phyloP scores from a whole-genome alignment of 2,888 invertebrate species.

The Cantharis flavilabris region DNA sequence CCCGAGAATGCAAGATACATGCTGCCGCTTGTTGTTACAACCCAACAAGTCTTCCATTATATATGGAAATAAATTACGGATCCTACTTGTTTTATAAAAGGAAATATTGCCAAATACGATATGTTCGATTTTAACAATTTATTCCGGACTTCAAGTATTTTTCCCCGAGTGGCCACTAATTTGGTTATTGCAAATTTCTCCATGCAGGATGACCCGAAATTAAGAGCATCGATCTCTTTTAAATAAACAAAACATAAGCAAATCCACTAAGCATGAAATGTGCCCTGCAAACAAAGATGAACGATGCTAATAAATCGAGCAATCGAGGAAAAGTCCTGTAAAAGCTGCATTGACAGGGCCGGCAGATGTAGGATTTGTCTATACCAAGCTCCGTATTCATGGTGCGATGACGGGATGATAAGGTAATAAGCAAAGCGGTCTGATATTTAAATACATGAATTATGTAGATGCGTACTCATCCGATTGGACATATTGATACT shows the following conservation, averaged over 20 bases:
- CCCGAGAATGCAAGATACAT: slow-evolving; percentile 53
- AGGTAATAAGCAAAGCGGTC: slow-evolving; percentile 54
- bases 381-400: slow-evolving; percentile 21
- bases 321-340: slow-evolving; percentile 35
- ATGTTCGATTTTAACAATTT: not conserved
- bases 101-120: slow-evolving; percentile 12
- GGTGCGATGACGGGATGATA: slow-evolving; percentile 52
- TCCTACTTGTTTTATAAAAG: slow-evolving; percentile 21
- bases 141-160: not conserved
- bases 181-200: not conserved
- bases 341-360: slow-evolving; percentile 33
- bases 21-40: slow-evolving; percentile 52
- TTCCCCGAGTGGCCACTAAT: not conserved
- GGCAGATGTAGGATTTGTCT: slow-evolving; percentile 33
- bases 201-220: not conserved
- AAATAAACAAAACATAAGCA: slow-evolving; percentile 12
- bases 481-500: slow-evolving; percentile 59
- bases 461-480: slow-evolving; percentile 56
- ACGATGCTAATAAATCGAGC: slow-evolving; percentile 40
- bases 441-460: slow-evolving; percentile 58
- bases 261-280: slow-evolving; percentile 22
- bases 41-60: slow-evolving; percentile 47
- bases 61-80: slow-evolving; percentile 48
- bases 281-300: slow-evolving; percentile 36
- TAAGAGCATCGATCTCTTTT: not conserved